A percentile compares a stretch with the other conserved stretches of the same genome.
These are phyloP conservation scores for Apistogramma diplotaenia DNA, from an alignment of 2,113 vertebrate genomes.

Conservation along the genomic window DNA sequence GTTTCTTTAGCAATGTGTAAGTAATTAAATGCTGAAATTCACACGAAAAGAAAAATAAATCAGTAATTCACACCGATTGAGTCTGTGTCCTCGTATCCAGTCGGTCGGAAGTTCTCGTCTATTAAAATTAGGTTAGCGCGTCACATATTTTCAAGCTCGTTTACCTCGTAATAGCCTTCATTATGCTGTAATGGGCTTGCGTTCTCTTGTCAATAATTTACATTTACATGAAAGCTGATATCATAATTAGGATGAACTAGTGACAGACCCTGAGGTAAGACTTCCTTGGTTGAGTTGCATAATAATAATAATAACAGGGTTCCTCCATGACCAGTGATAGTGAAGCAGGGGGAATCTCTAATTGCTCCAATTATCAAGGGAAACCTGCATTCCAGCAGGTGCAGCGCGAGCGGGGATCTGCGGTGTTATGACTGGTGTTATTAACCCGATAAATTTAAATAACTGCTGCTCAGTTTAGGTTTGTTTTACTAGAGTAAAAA, in stretches of 20 bases:
- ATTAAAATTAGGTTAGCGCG: conserved; percentile 35
- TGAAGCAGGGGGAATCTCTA: conserved; percentile 63
- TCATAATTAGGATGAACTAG: conserved; percentile 65
- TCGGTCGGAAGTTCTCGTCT: not conserved
- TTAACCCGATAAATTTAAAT: not conserved
- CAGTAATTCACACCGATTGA: not conserved
- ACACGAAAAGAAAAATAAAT: not conserved
- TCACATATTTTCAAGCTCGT: conserved; percentile 22
- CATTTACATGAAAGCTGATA: conserved; percentile 68
- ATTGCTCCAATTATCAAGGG: conserved; percentile 70
- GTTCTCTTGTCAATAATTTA: conserved; percentile 65
- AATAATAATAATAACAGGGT: conserved; percentile 61
- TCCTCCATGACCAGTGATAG: conserved; percentile 49
- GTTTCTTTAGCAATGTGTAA: not conserved
- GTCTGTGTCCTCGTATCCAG: not conserved
- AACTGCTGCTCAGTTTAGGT: not conserved
- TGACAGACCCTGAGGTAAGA: conserved; percentile 57
- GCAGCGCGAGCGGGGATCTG: conserved; percentile 14
- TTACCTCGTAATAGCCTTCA: conserved; percentile 48
- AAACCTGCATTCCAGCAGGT: conserved; percentile 63
- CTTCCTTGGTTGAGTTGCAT: conserved; percentile 44
- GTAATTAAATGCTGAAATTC: not conserved
- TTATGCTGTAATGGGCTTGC: conserved; percentile 42
- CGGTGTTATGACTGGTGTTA: conserved; percentile 32
- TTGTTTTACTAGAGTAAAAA: not conserved